phyloP scores from a whole-genome alignment of 2,888 invertebrate genomes.

The Parascotia fuliginaria region DNA sequence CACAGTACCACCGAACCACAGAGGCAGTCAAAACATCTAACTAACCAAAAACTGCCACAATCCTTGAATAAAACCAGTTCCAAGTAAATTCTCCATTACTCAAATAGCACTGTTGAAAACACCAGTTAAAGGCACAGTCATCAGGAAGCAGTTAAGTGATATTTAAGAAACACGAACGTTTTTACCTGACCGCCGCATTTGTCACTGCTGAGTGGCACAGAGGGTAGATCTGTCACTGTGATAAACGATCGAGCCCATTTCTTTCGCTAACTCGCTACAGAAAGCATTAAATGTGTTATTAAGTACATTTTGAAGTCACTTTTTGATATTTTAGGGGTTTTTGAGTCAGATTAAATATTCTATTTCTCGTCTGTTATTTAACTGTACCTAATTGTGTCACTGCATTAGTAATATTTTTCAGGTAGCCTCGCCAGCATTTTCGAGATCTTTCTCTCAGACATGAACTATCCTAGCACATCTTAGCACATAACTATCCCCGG shows the following conservation, averaged over 20 bases:
- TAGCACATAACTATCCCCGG: too few relatives aligned
- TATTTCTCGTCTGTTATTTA: too few relatives aligned
- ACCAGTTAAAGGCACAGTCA: constrained; percentile 10
- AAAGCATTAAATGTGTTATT: constrained; percentile 41
- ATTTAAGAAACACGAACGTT: constrained; percentile 61
- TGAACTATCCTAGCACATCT: too few relatives aligned
- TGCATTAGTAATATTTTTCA: too few relatives aligned
- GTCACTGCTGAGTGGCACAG: constrained; percentile 59
- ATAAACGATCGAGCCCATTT: constrained; percentile 66
- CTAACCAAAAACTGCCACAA: too few relatives aligned
- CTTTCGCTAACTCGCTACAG: constrained; percentile 45
- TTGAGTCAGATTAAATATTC: background rate
- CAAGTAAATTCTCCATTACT: background rate
- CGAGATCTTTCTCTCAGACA: too few relatives aligned
- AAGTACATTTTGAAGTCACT: constrained; percentile 22
- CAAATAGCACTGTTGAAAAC: background rate
- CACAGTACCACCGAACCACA: too few relatives aligned
- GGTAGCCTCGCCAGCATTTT: too few relatives aligned
- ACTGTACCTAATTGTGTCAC: too few relatives aligned
- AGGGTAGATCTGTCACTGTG: constrained; percentile 76
- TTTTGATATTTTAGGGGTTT: constrained; percentile 8
- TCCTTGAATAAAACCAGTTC: too few relatives aligned
- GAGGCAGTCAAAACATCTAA: too few relatives aligned
- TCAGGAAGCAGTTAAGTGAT: constrained; percentile 63
- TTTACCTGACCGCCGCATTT: constrained; percentile 80